A percentile compares a stretch with the other conserved stretches of the same genome.
Evolutionary conservation across 2,888 invertebrate species (phyloP).

Genomic region (Drosophila pseudotakahashii): DNA sequence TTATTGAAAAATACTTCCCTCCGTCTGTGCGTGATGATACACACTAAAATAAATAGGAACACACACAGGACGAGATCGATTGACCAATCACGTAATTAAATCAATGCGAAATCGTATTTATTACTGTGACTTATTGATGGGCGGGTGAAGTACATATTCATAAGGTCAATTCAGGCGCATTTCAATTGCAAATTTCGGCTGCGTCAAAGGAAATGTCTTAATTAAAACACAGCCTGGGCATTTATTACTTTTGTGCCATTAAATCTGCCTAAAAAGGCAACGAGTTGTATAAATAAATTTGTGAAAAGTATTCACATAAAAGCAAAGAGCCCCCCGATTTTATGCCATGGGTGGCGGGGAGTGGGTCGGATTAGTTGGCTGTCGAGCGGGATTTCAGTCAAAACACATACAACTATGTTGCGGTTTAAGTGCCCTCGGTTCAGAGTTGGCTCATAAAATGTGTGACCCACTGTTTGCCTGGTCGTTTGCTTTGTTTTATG

Average conservation of each 20-base stretch:
- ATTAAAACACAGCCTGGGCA: conserved; percentile 47
- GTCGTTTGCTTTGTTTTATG: conserved; percentile 62
- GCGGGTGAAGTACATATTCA: conserved; percentile 8
- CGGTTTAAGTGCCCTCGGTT: conserved; percentile 50
- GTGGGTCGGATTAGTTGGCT: conserved; percentile 11
- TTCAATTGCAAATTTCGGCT: conserved; percentile 29
- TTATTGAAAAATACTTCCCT: conserved; percentile 17
- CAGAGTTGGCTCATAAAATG: conserved; percentile 69
- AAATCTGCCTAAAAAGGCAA: conserved; percentile 40
- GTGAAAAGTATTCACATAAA: conserved; percentile 58
- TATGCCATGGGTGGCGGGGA: conserved; percentile 26
- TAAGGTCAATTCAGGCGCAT: conserved; percentile 18
- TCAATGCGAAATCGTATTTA: conserved; percentile 26
- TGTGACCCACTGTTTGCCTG: conserved; percentile 58
- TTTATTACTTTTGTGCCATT: conserved; percentile 50
- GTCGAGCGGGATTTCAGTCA: conserved; percentile 19
- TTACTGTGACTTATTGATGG: conserved; percentile 20
- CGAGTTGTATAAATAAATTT: conserved; percentile 59
- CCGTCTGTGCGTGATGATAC: not conserved
- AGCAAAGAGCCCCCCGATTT: conserved; percentile 37
- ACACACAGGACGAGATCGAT: conserved; percentile 10
- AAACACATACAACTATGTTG: conserved; percentile 61
- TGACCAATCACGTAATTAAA: conserved; percentile 35
- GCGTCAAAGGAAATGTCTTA: conserved; percentile 42
- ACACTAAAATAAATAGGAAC: conserved; percentile 28